These are phyloP conservation scores for Catonia carolina DNA, from an alignment of 2,888 invertebrate species.

Conservation along the genomic window DNA sequence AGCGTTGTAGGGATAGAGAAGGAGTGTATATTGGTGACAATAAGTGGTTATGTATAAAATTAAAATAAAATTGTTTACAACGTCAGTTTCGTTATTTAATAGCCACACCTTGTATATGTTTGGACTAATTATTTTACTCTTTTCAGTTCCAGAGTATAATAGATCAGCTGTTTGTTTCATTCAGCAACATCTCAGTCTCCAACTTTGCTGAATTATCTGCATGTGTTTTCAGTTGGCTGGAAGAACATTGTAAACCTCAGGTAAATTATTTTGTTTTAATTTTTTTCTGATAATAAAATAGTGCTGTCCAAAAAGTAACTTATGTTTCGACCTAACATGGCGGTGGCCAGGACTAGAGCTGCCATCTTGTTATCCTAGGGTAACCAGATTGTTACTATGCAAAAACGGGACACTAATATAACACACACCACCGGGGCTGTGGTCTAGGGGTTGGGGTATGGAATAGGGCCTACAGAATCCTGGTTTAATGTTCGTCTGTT, in stretches of 20 bases:
- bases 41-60: no score
- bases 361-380: not conserved
- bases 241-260: conserved; percentile 95
- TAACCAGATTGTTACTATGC: no score
- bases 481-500: no score
- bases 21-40: no score
- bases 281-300: not conserved
- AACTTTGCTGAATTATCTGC: conserved; percentile 92
- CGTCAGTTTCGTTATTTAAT: no score
- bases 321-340: not conserved
- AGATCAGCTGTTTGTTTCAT: conserved; percentile 88
- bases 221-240: conserved; percentile 93
- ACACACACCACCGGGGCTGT: no score
- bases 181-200: conserved; percentile 69
- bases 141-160: conserved; percentile 87
- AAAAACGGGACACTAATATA: no score
- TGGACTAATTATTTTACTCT: not conserved
- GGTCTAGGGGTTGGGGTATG: no score
- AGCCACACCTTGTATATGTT: no score
- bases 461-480: no score
- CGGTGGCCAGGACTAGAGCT: not conserved
- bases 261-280: conserved; percentile 17
- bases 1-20: no score
- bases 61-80: no score
- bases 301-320: not conserved